Base-by-base conservation (phyloP, 2,888 invertebrate genomes). In the Carterocephalus palaemon region DNA sequence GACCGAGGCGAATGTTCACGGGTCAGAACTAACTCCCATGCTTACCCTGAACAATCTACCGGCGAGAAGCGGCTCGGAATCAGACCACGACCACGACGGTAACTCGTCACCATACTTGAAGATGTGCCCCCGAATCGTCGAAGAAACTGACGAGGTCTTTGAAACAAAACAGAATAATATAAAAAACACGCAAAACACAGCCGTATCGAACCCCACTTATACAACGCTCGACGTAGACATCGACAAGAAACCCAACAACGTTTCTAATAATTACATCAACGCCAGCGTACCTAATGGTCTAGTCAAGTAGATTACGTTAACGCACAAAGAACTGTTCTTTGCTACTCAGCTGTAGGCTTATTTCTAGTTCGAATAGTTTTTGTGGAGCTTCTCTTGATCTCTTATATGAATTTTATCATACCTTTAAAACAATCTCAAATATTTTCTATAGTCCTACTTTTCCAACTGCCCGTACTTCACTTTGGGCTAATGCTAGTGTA, bases 1-100 rank as follows among this genome's bases (percentile, higher is more conserved):
- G 4, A 64, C 75, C 0, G 75, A 66, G 57, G 72, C 56, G 24
- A 70, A 66, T 40, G 68, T 59, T 31, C 65, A 73, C 34, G 78
- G 77, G 1, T 75, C 79, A 1, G 90, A 90, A 57, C 56, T 86
- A 23, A 76, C 88, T 0, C 90, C 90, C 0, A 90, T 90, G 89
- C 64, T 90, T 31, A 75, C 80, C 8, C 59, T 84, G 2, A 76
- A 75, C 55, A 84, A 80, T 49, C 59, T 84, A 12, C 72, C 82
- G 0, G 57, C 75, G 0, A 65, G 76, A 49, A 75, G 76, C 26
- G 78, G 80, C 1, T 86, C 87, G 0, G 85, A 85, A 16, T 86
- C 87, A 0, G 60, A 60, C 28, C 73, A 77, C 32, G 85, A 85
- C 46, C 74, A 78, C 36, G 84, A 85, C 46, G 70, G 75, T 0